Conservation (phyloP, 1,140 invertebrate species). For the Fragariocoptes setiger region DNA sequence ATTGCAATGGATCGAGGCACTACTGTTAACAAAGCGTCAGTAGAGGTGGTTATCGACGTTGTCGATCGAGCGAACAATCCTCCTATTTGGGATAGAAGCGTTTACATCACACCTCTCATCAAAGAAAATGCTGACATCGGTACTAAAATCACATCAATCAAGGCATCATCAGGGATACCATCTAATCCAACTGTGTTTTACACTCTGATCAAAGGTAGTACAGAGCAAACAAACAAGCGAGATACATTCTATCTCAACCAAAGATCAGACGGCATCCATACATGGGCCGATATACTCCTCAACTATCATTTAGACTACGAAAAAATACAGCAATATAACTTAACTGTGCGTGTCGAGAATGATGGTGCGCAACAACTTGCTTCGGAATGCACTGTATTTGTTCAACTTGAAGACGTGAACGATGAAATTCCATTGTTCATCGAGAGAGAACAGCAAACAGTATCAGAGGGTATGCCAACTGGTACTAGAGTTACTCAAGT, state of each 20-base stretch:
- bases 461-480: constrained; percentile 62
- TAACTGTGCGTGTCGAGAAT: constrained; percentile 83
- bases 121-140: constrained; percentile 90
- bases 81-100: constrained; percentile 62
- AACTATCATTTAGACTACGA: constrained; percentile 82
- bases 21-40: constrained; percentile 54
- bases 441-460: constrained; percentile 69
- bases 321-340: constrained; percentile 72
- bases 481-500: constrained; percentile 83
- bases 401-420: constrained; percentile 76
- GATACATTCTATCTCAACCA: constrained; percentile 82
- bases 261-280: constrained; percentile 48
- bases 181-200: constrained; percentile 81
- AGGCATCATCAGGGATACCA: constrained; percentile 67
- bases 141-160: constrained; percentile 76
- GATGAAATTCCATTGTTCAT: constrained; percentile 83
- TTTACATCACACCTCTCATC: constrained; percentile 79
- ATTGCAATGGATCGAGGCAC: constrained; percentile 63
- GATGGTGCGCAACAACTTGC: constrained; percentile 76
- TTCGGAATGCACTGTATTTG: constrained; percentile 66
- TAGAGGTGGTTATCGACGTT: constrained; percentile 81
- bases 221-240: constrained; percentile 73
- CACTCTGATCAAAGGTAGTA: constrained; percentile 65
- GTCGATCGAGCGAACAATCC: constrained; percentile 91
- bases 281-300: constrained; percentile 54